These are phyloP conservation scores for Myoxocephalus aenaeus DNA, from an alignment of 2,797 vertebrate species.

Conservation along the genomic window DNA sequence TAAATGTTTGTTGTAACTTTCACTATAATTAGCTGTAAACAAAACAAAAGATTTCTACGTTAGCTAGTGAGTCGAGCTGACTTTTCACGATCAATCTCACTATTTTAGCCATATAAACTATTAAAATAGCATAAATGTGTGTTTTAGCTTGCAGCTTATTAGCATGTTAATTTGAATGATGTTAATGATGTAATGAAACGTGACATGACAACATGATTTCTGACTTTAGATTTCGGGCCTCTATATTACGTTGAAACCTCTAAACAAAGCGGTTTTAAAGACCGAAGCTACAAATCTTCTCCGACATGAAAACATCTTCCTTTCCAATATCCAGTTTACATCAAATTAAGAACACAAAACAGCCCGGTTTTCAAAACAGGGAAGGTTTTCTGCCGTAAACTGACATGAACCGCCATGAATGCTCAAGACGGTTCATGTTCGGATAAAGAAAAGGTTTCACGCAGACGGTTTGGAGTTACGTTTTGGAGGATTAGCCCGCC, in stretches of 20 bases:
- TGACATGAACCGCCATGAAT: slow-evolving; percentile 11
- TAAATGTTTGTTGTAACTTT: too few species aligned
- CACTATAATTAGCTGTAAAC: too few species aligned
- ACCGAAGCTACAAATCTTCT: not conserved
- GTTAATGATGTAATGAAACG: too few species aligned
- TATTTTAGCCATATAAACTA: too few species aligned
- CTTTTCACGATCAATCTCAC: too few species aligned
- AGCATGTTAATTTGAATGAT: not conserved
- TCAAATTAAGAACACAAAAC: not conserved
- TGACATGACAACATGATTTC: not conserved
- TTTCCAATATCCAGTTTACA: not conserved
- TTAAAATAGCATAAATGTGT: too few species aligned
- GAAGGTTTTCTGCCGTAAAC: slow-evolving; percentile 35
- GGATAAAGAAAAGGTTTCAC: slow-evolving; percentile 17
- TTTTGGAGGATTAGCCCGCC: slow-evolving; percentile 6
- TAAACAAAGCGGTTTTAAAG: not conserved
- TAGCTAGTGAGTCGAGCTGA: too few species aligned
- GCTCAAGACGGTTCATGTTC: not conserved
- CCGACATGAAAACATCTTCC: not conserved
- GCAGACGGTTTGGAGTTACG: not conserved
- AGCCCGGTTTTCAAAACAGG: too few species aligned
- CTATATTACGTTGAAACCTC: not conserved
- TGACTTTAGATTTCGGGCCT: not conserved
- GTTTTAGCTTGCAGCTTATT: not conserved
- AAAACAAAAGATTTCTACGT: too few species aligned